Base-by-base conservation (phyloP, 2,888 invertebrate species). In the Mythimna vitellina region DNA sequence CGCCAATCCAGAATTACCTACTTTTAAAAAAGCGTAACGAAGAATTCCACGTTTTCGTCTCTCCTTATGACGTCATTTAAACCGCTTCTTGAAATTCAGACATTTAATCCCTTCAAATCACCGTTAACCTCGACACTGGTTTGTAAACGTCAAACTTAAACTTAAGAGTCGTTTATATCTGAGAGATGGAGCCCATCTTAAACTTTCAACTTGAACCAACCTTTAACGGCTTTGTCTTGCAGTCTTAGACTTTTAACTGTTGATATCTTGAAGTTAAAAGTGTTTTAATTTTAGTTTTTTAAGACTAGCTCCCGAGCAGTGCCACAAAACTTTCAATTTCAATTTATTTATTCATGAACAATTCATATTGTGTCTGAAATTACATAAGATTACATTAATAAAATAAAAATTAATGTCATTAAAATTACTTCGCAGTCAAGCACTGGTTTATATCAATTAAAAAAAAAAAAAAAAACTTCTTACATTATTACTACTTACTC, bases 201-300 rank as follows among this genome's bases (percentile, higher is more conserved):
- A 71, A 66, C 49, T 76, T 76, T 56, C 12, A 32, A 51, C 42
- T 76, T 66, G 12, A 54, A 63, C 29, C 25, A n/a, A 68, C 29
- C 35, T 72, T 65, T 49, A 63, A 12, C 35, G 53, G 63, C 49
- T 42, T 64, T 64, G 64, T 61, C 56, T 76, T 71, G 54, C 46
- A 76, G 49, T 32, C 57, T 58, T 35, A 22, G 49, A 74, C n/a
- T 65, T 65, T 35, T 25, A 29, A 65, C 67, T 25, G 25, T 56
- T 35, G 25, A 53, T 51, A n/a, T 51, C 38, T 46, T 61, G 20
- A 68, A 62, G 60, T 71, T 61, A 22, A 54, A 42, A 67, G n/a
- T 42, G n/a, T 14, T 46, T 29, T n/a, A 32, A 32, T 57, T 38
- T 38, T 38, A 38, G 38, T 12, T 38, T 38, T 38, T 38, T 38